A percentile compares a stretch with the other conserved stretches of the same genome.
These are phyloP conservation scores for Caenorhabditis macrosperma DNA, from an alignment of 2,888 invertebrate species.

Conservation along the genomic window DNA sequence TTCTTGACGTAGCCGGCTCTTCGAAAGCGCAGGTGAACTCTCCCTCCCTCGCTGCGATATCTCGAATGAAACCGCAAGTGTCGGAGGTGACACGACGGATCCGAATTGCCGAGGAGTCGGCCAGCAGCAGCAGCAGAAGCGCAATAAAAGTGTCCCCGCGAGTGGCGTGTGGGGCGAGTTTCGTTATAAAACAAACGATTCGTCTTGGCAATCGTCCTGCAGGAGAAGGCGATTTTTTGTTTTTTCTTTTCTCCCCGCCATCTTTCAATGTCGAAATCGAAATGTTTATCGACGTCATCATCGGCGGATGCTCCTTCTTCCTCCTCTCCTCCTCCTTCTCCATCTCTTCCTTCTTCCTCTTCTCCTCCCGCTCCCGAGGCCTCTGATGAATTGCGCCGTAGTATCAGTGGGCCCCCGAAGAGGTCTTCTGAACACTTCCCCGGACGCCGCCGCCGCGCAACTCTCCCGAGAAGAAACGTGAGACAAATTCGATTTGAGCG, in stretches of 20 bases:
- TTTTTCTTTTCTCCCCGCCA: slow-evolving; percentile 22
- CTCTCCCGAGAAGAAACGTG: slow-evolving; percentile 43
- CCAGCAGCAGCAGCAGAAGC: too few relatives aligned
- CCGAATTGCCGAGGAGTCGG: too few relatives aligned
- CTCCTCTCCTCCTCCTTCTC: background rate
- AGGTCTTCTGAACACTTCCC: slow-evolving; percentile 17
- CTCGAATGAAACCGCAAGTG: too few relatives aligned
- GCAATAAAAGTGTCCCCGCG: slow-evolving; percentile 35
- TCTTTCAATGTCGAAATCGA: slow-evolving; percentile 53
- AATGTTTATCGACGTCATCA: slow-evolving; percentile 60
- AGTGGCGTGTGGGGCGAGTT: slow-evolving; percentile 22
- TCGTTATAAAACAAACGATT: slow-evolving; percentile 52
- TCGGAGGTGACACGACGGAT: too few relatives aligned
- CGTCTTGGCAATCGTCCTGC: slow-evolving; percentile 7
- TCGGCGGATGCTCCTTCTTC: slow-evolving; percentile 2
- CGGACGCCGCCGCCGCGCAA: slow-evolving; percentile 1
- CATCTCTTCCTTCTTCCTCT: background rate
- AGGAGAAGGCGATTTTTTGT: slow-evolving; percentile 48
- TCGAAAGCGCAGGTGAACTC: slow-evolving; percentile 9
- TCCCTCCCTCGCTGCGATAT: background rate
- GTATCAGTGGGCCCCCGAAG: background rate
- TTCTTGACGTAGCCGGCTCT: background rate
- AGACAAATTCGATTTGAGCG: slow-evolving; percentile 58
- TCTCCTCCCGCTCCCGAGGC: background rate
- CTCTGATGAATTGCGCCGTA: slow-evolving; percentile 42